Evolutionary conservation across 2,113 vertebrate genomes (phyloP).

Genomic region (Falcunculus frontatus): DNA sequence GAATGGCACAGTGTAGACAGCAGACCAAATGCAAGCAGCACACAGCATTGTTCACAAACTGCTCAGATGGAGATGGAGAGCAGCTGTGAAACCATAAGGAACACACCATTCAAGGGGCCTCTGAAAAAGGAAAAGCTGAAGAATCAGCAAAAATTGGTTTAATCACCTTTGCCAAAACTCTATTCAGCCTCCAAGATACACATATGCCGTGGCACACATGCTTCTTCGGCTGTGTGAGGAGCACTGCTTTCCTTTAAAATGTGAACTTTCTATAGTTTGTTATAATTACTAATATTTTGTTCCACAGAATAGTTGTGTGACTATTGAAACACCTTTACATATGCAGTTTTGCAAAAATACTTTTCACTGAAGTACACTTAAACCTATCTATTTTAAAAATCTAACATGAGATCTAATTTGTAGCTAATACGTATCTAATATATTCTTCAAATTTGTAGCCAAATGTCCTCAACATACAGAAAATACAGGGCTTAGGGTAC

Average conservation of each 20-base stretch:
- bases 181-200: not conserved
- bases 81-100: not conserved
- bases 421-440: not conserved
- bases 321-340: not conserved
- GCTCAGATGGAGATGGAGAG: not conserved
- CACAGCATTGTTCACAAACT: accelerated
- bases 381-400: not conserved
- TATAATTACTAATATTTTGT: not conserved
- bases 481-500: not conserved
- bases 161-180: not conserved
- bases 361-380: not conserved
- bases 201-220: not conserved
- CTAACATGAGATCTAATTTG: not conserved
- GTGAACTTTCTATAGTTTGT: not conserved
- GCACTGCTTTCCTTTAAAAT: not conserved
- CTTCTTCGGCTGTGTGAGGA: not conserved
- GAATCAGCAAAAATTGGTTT: not conserved
- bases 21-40: not conserved
- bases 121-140: not conserved
- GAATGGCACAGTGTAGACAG: not conserved
- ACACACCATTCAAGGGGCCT: not conserved
- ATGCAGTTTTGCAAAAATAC: not conserved
- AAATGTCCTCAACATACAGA: not conserved
- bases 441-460: not conserved
- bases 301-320: not conserved